phyloP scores from a whole-genome alignment of 2,888 invertebrate species.

The Smittia sp. region DNA sequence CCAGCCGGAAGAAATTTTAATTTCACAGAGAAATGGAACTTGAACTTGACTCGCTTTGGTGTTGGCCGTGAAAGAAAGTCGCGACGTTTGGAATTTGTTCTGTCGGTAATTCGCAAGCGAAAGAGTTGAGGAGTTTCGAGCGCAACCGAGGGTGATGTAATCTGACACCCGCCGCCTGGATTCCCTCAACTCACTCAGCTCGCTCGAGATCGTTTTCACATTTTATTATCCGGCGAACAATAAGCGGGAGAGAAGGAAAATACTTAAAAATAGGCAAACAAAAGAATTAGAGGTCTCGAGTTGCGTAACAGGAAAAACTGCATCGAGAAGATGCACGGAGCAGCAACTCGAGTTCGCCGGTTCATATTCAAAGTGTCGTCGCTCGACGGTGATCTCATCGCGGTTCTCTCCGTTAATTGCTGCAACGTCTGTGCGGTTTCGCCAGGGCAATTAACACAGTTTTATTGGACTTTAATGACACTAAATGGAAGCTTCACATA shows the following conservation, averaged over 20 bases:
- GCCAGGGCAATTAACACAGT: not conserved
- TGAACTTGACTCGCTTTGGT: constrained; percentile 28
- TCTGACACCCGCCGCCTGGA: constrained; percentile 8
- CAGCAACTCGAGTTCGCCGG: not conserved
- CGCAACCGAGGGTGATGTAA: not conserved
- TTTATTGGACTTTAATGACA: constrained; percentile 13
- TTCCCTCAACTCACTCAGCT: not conserved
- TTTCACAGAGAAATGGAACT: not conserved
- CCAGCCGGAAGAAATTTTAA: too few species aligned
- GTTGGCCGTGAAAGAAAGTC: not conserved
- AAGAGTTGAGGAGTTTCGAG: not conserved
- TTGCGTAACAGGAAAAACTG: not conserved
- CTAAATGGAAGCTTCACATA: constrained; percentile 14
- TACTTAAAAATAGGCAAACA: not conserved
- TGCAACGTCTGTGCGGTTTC: not conserved
- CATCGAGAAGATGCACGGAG: constrained; percentile 8
- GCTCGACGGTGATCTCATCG: not conserved
- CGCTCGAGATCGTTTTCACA: not conserved
- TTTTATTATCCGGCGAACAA: not conserved
- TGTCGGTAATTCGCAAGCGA: not conserved
- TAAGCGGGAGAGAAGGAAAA: not conserved
- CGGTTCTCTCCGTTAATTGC: not conserved
- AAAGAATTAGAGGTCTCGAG: not conserved
- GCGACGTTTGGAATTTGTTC: not conserved
- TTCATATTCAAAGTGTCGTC: not conserved